Evolutionary conservation across 2,888 invertebrate genomes (phyloP).

Genomic region (Chloroclysta siterata): DNA sequence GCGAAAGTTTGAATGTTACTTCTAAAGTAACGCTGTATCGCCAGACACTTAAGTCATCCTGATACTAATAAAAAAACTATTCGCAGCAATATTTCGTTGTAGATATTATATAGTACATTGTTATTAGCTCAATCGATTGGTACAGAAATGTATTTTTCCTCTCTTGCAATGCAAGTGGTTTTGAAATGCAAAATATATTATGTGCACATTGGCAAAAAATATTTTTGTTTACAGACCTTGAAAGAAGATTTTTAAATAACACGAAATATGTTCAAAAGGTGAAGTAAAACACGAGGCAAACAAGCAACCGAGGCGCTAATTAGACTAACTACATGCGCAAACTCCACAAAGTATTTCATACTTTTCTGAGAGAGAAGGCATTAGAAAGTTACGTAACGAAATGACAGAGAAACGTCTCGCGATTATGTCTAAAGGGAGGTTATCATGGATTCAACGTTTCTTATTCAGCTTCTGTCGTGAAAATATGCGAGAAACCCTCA

Average conservation of each 20-base stretch:
- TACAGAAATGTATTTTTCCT: no score
- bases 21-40: neutral
- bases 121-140: no score
- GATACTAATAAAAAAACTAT: no score
- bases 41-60: no score
- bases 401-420: slow-evolving; percentile 31
- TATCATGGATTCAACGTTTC: slow-evolving; percentile 23
- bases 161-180: no score
- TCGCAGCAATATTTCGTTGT: no score
- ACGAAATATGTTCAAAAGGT: slow-evolving; percentile 23
- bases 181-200: no score
- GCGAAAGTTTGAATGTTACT: slow-evolving; percentile 4
- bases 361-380: slow-evolving; percentile 24
- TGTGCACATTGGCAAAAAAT: neutral
- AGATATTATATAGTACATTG: no score
- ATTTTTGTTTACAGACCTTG: slow-evolving; percentile 13
- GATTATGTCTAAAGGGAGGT: slow-evolving; percentile 28
- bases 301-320: slow-evolving; percentile 26
- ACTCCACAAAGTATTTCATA: slow-evolving; percentile 28
- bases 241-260: slow-evolving; percentile 19
- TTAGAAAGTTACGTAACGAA: slow-evolving; percentile 28
- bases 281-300: slow-evolving; percentile 17
- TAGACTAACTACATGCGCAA: slow-evolving; percentile 28
- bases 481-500: slow-evolving; percentile 27
- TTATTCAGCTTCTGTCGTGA: slow-evolving; percentile 16